Base-by-base conservation (phyloP, 2,888 invertebrate species). In the Drosophila helvetica region DNA sequence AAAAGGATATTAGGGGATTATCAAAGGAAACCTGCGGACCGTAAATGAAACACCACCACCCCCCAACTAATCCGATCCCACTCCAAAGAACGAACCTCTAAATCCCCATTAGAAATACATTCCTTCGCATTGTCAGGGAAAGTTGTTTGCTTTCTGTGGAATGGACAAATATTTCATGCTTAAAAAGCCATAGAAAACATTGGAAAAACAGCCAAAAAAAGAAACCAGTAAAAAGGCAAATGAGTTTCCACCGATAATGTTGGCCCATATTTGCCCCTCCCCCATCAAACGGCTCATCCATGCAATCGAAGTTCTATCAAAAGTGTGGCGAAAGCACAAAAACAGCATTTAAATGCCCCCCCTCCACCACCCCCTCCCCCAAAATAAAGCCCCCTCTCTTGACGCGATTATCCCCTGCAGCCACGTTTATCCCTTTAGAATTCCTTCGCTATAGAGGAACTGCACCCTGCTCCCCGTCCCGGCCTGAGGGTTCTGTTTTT, bases 91-190 rank as follows among this genome's bases (percentile, higher is more conserved):
- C 50, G 50, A 50, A 67, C 53, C 68, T 65, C 25, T 53, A 70
- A 62, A 70, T 71, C 70, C 57, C 62, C 70, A 71, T 71, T 71
- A 57, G 19, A 18, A 22, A 60, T 56, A 50, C 62, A 63, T 60
- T 51, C 22, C 22, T 17, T 52, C 42, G n/a, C 38, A 18, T 2
- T 19, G 1, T 46, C 58, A n/a, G 5, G 5, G 33, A 33, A 33
- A 33, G 33, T 33, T 65, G n/a, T n/a, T n/a, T n/a, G n/a, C n/a
- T 38, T 45, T 42, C 50, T 25, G 25, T 30, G 50, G 27, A 2
- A 17, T 22, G 17, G 22, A 63, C 7, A 52, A 65, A 63, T 50
- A 63, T 53, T 51, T 55, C 54, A 8, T 60, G 64, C 47, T 69
- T 66, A 55, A 68, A 69, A 55, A 46, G 68, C 55, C 54, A 67